phyloP scores from a whole-genome alignment of 2,113 vertebrate genomes.

The Genyomyrus donnyi region DNA sequence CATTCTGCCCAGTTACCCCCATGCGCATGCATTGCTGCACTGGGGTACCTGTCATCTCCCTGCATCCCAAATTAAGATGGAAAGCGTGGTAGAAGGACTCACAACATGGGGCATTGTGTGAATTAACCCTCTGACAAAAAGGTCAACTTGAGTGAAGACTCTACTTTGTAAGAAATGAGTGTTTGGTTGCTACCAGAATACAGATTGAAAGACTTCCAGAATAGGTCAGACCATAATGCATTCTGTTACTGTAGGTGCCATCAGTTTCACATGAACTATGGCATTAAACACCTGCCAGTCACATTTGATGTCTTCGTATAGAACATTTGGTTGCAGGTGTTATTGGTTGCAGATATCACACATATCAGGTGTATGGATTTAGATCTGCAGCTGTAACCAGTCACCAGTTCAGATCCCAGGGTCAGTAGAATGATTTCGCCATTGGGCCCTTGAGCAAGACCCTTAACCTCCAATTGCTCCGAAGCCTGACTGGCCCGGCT shows the following conservation, averaged over 20 bases:
- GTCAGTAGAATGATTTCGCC: background rate
- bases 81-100: background rate
- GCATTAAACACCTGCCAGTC: background rate
- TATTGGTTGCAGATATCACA: background rate
- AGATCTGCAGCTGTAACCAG: background rate
- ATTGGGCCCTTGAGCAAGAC: background rate
- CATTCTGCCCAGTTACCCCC: background rate
- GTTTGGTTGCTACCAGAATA: background rate
- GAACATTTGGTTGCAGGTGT: background rate
- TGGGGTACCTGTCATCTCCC: background rate
- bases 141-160: background rate
- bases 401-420: background rate
- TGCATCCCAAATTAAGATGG: background rate
- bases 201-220: background rate
- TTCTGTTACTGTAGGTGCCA: background rate
- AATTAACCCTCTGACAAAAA: background rate
- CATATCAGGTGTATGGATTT: background rate
- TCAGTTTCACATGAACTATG: background rate
- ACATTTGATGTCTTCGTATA: background rate
- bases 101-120: background rate
- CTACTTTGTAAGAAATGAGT: background rate
- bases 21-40: background rate
- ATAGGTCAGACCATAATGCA: background rate
- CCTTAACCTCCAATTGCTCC: background rate
- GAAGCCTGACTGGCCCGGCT: background rate